Evolutionary conservation across 2,888 invertebrate genomes (phyloP).

Genomic region (Galerucella calmariensis): DNA sequence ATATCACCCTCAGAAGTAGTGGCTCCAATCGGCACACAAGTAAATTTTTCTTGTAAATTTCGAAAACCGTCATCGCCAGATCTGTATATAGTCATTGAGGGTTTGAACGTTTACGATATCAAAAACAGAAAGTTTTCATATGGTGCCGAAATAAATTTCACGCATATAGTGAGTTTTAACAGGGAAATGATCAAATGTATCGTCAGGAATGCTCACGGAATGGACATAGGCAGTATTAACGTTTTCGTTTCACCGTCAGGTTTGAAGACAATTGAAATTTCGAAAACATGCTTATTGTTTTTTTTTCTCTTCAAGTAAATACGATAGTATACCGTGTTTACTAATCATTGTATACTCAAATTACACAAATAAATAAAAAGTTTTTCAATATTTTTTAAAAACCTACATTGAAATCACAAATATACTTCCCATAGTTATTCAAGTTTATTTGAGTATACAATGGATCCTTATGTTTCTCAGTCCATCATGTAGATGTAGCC

Average conservation of each 20-base stretch:
- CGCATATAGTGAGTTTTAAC: slow-evolving; percentile 58
- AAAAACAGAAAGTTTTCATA: slow-evolving; percentile 36
- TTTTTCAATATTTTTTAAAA: no score
- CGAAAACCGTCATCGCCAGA: slow-evolving; percentile 54
- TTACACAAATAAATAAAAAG: no score
- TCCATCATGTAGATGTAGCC: slow-evolving; percentile 11
- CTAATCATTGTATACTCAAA: slow-evolving; percentile 2
- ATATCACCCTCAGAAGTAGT: slow-evolving; percentile 65
- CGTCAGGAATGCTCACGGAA: slow-evolving; percentile 43
- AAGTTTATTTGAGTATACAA: slow-evolving; percentile 8
- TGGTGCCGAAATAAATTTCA: slow-evolving; percentile 54
- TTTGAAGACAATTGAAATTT: slow-evolving; percentile 47
- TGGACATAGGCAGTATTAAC: slow-evolving; percentile 45
- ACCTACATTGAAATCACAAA: no score
- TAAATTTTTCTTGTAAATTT: slow-evolving; percentile 68
- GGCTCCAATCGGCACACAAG: slow-evolving; percentile 61
- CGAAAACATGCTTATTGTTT: slow-evolving; percentile 47
- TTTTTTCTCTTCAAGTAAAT: slow-evolving; percentile 7
- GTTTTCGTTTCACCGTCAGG: slow-evolving; percentile 48
- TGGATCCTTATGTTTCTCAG: slow-evolving; percentile 18
- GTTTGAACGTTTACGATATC: slow-evolving; percentile 45
- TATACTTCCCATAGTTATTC: no score
- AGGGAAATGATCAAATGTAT: slow-evolving; percentile 48
- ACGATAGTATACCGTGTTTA: not conserved
- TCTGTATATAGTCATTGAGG: slow-evolving; percentile 47